Percentiles rank a stretch among this genome's conserved stretches.
phyloP scores from a whole-genome alignment of 2,888 invertebrate genomes.

The Epirrhoe alternata region DNA sequence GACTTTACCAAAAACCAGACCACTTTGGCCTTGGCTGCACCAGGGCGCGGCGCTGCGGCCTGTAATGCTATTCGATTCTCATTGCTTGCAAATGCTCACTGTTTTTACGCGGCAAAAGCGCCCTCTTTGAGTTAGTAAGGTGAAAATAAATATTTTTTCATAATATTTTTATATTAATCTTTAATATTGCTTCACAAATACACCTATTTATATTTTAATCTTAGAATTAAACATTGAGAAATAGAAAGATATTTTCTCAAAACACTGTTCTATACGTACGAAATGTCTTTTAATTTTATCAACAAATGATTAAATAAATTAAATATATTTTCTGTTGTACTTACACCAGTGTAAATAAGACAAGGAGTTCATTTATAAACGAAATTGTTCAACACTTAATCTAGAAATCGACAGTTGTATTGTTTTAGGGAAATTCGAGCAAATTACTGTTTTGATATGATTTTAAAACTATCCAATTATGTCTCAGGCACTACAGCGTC shows the following conservation, averaged over 20 bases:
- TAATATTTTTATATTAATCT: conserved; percentile 19
- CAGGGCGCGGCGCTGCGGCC: no score
- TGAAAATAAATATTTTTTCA: no score
- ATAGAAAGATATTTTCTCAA: conserved; percentile 2
- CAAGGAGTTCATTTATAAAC: conserved; percentile 39
- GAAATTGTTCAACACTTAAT: conserved; percentile 63
- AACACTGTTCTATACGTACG: conserved; percentile 5
- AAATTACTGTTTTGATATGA: background rate
- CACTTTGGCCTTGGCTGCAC: no score
- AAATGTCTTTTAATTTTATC: conserved; percentile 28
- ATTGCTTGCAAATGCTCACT: no score
- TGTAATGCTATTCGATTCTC: no score
- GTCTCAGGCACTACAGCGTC: no score
- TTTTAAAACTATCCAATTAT: no score
- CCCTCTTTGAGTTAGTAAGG: no score
- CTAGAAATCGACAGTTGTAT: conserved; percentile 40
- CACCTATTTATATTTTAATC: conserved; percentile 14
- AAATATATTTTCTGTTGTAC: conserved; percentile 32
- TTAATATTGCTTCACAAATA: conserved; percentile 33
- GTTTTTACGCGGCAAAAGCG: no score
- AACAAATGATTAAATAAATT: conserved; percentile 24
- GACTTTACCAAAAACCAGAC: no score
- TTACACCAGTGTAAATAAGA: conserved; percentile 29
- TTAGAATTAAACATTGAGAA: conserved; percentile 11
- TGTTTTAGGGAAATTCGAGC: conserved; percentile 24